A percentile compares a stretch with the other conserved stretches of the same genome.
phyloP scores from a whole-genome alignment of 2,113 vertebrate genomes.

The Heterocephalus glaber region DNA sequence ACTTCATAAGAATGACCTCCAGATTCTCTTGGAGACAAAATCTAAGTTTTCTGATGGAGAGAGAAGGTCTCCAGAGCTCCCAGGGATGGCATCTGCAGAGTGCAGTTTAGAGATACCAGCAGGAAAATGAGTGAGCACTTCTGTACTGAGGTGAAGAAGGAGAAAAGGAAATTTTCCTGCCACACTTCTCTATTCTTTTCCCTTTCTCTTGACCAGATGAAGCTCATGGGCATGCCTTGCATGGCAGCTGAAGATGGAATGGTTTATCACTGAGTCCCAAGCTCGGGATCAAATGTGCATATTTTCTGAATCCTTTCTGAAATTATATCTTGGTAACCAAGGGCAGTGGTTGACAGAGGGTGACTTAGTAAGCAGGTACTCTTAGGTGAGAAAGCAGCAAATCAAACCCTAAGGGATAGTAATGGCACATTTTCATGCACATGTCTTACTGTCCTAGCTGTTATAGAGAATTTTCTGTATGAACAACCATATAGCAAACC shows the following conservation, averaged over 20 bases:
- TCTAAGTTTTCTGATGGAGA: not conserved
- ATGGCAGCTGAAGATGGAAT: not conserved
- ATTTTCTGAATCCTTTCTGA: not conserved
- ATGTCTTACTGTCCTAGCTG: not conserved
- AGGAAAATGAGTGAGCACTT: not conserved
- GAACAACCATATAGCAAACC: not conserved
- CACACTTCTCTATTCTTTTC: not conserved
- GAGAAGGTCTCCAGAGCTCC: not conserved
- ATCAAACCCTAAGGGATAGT: not conserved
- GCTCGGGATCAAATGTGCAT: not conserved
- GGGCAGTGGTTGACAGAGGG: not conserved
- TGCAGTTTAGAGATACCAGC: not conserved
- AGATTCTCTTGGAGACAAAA: not conserved
- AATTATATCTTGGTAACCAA: not conserved
- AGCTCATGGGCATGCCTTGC: not conserved
- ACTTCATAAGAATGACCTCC: not conserved
- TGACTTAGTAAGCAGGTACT: not conserved
- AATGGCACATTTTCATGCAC: not conserved
- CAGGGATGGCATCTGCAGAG: not conserved
- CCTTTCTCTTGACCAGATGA: not conserved
- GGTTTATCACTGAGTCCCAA: not conserved
- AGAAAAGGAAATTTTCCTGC: not conserved
- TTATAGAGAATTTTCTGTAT: not conserved
- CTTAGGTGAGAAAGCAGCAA: not conserved
- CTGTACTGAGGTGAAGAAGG: not conserved